Evolutionary conservation across 2,113 vertebrate genomes (phyloP), one percentile per base, ranked within the genome.

Genomic region (Progne subis): DNA sequence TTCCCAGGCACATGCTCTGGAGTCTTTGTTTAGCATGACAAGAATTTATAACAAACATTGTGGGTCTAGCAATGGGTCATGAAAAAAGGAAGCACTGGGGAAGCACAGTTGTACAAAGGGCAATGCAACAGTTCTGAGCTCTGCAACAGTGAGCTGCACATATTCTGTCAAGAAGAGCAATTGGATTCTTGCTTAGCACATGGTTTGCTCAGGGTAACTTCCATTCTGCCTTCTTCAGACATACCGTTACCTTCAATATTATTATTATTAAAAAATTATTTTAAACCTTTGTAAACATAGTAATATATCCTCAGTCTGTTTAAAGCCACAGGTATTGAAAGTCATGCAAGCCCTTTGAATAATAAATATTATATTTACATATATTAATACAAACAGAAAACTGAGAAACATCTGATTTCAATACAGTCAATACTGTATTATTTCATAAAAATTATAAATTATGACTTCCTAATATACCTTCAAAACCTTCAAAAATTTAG

Each of bases 61-160:
- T 4, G 9, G 34, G 5, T 41, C 18, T 49, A 20, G 14, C 0
- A 1, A 18, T 21, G 34, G 31, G 17, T 43, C 0, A 0, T 9
- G 25, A 53, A 13, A 55, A 80, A 64, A 92, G 34, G 46, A 69
- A 61, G 0, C 16, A 64, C n/a, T 6, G 8, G 1, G 19, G 24
- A 60, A 60, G 17, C 16, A 55, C 17, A 34, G 14, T 14, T 28
- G 32, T 13, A 24, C 37, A 49, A 69, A 69, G 60, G 19, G 5
- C 15, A 81, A 19, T 6, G 7, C 21, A 46, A 19, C 37, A 11
- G 1, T 76, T 80, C 37, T 49, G 63, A 90, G 34, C 4, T 55
- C 32, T 64, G 26, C 34, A 52, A 32, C 37, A 61, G 17, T 18
- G 9, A 82, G 17, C 12, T 56, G 12, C 37, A 23, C 6, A 7